Base-by-base conservation (phyloP, 1,140 invertebrate species). In the Heliconius melpomene region DNA sequence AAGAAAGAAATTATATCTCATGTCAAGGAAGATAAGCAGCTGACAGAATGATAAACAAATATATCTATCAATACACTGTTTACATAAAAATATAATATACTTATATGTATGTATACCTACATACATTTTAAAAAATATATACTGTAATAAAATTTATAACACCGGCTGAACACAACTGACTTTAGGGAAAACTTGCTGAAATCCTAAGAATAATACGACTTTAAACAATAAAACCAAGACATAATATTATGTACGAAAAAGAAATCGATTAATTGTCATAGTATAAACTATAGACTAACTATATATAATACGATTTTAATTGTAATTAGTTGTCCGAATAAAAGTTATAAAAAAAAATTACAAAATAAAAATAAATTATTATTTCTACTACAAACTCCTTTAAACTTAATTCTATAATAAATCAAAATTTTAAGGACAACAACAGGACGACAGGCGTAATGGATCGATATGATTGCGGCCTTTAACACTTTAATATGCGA, bases 401-500 rank as follows among this genome's bases (percentile, higher is more conserved):
- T 2, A 13, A 26, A 3, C 60, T 66, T 66, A 66, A 66, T 66
- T 66, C 26, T 29, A 52, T 70, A 57, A 75, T 79, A 75, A 75
- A 75, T 79, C 78, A 79, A 66, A 60, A 13, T 29, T 66, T 66
- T 66, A 29, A 50, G 52, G 29, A 79, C 46, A 75, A 73, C 60
- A 29, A 38, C 70, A 36, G 79, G 29, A 50, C 11, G 60, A 72
- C 74, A 79, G 74, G 40, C 18, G 57, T 66, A 74, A 66, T 75
- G 54, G 7, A 52, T 76, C n/a, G 76, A 78, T 36, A 38, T 72
- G 66, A 80, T 80, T 72, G 8, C 50, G 74, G 70, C 74, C 74
- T 80, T 72, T 76, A 74, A 80, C 79, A 80, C 70, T n/a, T 29
- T 40, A 76, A 66, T 66, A 77, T 77, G 26, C n/a, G 26, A 50